Evolutionary conservation across 2,113 vertebrate genomes (phyloP), one percentile per base, ranked within the genome.

Genomic region (Azemiops feae): DNA sequence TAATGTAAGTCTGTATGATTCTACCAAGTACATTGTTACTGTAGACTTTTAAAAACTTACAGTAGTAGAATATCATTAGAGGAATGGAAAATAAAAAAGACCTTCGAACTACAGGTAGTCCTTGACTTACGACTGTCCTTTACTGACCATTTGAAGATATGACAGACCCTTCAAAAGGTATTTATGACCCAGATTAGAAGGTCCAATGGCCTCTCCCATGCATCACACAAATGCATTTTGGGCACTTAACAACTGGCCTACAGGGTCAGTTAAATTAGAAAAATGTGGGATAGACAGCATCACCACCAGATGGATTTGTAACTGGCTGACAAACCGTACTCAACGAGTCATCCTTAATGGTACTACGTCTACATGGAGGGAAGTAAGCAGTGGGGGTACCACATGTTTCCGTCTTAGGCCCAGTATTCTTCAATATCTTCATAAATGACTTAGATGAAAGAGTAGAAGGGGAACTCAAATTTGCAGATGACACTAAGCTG

Each of bases 1-100:
- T 98, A 99, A 99, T 91, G 99, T 99, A 98, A 99, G 74, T 85
- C 58, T 55, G 18, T 94, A 20, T 92, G 50, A 54, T 93, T 86
- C 0, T 94, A 90, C 27, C 93, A 50, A n/a, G 45, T 20, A 88
- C 43, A 54, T 55, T 20, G 47, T 45, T 91, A 23, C n/a, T 57
- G 20, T 23, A 55, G 39, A 50, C 3, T n/a, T 92, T 23, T 55
- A 57, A 92, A 30, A 27, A 27, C 69, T 5, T 81, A 81, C 23
- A 64, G 34, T 20, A 89, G 18, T 27, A 85, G 10, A 57, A 85
- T 7, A 5, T 43, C 74, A 20, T 39, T 11, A 43, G 16, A 74
- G 43, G 30, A 1, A 9, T 91, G 47, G 20, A 34, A 39, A 89
- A 30, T 45, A 87, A 88, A 54, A 54, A 64, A 64, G 3, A 64